Evolutionary conservation across 2,113 vertebrate genomes (phyloP).

Genomic region (Arenaria interpres): DNA sequence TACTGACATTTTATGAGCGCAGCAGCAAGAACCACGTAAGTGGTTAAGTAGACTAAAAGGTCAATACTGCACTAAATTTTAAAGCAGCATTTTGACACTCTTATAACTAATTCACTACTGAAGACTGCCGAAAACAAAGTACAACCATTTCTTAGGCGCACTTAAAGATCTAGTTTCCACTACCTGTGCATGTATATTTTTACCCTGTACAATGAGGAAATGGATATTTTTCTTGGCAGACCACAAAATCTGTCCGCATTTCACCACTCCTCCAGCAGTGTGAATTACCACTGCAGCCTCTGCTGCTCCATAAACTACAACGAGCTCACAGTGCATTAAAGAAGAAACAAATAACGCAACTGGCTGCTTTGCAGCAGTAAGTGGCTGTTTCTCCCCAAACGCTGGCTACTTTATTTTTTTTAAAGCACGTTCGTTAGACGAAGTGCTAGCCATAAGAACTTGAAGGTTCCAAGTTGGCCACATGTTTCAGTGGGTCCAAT

Average conservation of each 20-base stretch:
- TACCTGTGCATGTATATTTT: neutral
- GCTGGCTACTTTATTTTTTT: neutral
- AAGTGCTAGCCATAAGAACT: neutral
- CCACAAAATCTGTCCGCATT: neutral
- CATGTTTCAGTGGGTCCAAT: neutral
- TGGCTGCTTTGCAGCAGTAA: neutral
- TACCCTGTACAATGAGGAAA: neutral
- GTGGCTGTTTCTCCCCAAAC: neutral
- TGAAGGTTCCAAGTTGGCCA: neutral
- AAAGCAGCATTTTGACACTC: neutral
- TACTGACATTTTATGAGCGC: neutral
- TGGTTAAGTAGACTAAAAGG: neutral
- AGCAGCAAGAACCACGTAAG: neutral
- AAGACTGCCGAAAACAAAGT: neutral
- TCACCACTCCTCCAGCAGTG: neutral
- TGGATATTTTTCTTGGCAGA: neutral
- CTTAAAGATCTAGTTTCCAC: neutral
- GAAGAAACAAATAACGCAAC: neutral
- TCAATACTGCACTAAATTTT: neutral
- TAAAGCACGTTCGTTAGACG: neutral
- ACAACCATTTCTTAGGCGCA: neutral
- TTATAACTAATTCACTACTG: neutral
- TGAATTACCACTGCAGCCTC: neutral
- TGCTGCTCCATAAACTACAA: neutral
- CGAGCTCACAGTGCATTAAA: neutral